phyloP scores from a whole-genome alignment of 2,888 invertebrate species.

The Cephalotes varians region DNA sequence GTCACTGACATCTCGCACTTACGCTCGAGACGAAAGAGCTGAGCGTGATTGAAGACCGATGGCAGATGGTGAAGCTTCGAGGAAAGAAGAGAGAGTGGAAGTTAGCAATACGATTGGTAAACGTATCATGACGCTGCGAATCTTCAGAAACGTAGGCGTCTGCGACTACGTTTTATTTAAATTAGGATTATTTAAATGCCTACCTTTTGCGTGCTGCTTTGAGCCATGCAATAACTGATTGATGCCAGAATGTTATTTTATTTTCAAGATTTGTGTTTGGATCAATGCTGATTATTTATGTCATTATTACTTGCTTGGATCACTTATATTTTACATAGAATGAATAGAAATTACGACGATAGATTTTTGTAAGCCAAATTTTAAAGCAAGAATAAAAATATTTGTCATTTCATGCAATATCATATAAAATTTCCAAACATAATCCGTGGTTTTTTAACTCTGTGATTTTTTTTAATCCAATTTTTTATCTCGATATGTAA shows the following conservation, averaged over 20 bases:
- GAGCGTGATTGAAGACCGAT: slow-evolving; percentile 74
- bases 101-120: slow-evolving; percentile 47
- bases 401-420: neutral
- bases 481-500: neutral
- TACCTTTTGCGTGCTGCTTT: neutral
- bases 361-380: neutral
- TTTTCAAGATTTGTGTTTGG: neutral
- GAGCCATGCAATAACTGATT: slow-evolving; percentile 7
- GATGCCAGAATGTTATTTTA: slow-evolving; percentile 1
- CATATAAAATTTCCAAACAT: neutral
- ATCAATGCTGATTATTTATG: neutral
- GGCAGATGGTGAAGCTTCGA: slow-evolving; percentile 52
- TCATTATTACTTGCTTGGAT: neutral
- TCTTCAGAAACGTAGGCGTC: slow-evolving; percentile 8
- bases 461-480: no score
- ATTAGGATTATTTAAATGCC: slow-evolving; percentile 44
- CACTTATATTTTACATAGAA: neutral
- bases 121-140: slow-evolving; percentile 35
- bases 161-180: slow-evolving; percentile 36
- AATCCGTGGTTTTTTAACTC: neutral
- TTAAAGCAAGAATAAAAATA: neutral
- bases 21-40: slow-evolving; percentile 74
- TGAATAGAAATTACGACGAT: slow-evolving; percentile 2
- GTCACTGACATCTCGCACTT: slow-evolving; percentile 68
- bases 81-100: slow-evolving; percentile 31